Conservation (phyloP, 2,888 invertebrate genomes). For the Monoplex corrugatus region DNA sequence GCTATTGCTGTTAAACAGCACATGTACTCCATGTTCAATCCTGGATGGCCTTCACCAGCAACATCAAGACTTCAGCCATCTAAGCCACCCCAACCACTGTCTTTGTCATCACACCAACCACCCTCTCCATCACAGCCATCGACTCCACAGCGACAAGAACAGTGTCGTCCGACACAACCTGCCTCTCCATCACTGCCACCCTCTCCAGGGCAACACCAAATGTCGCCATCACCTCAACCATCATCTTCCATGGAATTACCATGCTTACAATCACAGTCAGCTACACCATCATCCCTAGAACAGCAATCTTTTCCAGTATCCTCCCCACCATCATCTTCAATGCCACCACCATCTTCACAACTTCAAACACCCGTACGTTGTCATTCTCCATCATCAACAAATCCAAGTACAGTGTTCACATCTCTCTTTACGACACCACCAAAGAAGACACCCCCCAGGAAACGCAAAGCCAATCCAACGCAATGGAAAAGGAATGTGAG, state of each 20-base stretch:
- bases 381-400: background rate
- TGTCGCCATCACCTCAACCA: background rate
- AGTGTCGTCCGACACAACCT: background rate
- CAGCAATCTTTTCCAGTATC: background rate
- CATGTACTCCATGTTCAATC: too few relatives aligned
- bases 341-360: background rate
- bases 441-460: background rate
- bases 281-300: background rate
- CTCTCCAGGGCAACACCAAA: too few relatives aligned
- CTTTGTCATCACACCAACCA: background rate
- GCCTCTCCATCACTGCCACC: too few relatives aligned
- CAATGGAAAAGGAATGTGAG: constrained; percentile 25
- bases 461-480: background rate
- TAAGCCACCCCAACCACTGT: background rate
- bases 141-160: background rate
- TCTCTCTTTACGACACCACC: background rate
- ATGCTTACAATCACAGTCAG: background rate
- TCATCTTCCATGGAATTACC: background rate
- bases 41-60: background rate
- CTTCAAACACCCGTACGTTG: constrained; percentile 4
- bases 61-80: background rate
- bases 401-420: background rate
- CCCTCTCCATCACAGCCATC: background rate
- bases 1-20: too few relatives aligned
- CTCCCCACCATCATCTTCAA: constrained; percentile 15